Evolutionary conservation across 2,113 vertebrate species (phyloP).

Genomic region (Sorex fumeus): DNA sequence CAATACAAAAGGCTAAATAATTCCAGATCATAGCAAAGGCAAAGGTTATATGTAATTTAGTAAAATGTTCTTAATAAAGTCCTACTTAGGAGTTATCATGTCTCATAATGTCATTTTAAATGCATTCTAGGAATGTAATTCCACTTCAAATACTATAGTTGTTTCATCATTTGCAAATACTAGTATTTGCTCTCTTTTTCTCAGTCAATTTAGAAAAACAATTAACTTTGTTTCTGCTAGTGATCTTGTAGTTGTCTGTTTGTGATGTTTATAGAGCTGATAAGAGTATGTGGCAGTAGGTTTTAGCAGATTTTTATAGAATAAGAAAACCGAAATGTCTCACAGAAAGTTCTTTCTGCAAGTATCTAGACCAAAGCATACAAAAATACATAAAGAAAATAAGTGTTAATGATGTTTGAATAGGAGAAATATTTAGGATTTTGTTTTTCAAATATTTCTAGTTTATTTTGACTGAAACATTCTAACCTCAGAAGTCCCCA

Average conservation of each 20-base stretch:
- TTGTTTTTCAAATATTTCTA: conserved; percentile 21
- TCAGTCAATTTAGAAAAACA: not conserved
- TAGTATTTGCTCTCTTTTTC: not conserved
- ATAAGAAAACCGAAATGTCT: conserved; percentile 23
- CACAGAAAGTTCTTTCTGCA: conserved; percentile 8
- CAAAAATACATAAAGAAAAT: not conserved
- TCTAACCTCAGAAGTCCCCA: not conserved
- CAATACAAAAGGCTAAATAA: conserved; percentile 81
- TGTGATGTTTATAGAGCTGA: not conserved
- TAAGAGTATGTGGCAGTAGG: not conserved
- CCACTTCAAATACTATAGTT: not conserved
- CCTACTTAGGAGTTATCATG: not conserved
- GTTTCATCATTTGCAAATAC: not conserved
- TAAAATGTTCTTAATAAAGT: not conserved
- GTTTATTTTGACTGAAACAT: not conserved
- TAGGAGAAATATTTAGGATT: conserved; percentile 19
- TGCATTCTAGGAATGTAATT: not conserved
- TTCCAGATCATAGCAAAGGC: conserved; percentile 70
- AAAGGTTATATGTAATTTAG: not conserved
- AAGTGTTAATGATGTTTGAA: not conserved
- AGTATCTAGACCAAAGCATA: conserved; percentile 5
- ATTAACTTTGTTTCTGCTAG: not conserved
- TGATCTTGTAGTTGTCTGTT: not conserved
- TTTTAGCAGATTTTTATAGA: not conserved
- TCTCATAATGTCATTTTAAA: not conserved